Base-by-base conservation (phyloP, 2,113 vertebrate species). In the Daboia siamensis region DNA sequence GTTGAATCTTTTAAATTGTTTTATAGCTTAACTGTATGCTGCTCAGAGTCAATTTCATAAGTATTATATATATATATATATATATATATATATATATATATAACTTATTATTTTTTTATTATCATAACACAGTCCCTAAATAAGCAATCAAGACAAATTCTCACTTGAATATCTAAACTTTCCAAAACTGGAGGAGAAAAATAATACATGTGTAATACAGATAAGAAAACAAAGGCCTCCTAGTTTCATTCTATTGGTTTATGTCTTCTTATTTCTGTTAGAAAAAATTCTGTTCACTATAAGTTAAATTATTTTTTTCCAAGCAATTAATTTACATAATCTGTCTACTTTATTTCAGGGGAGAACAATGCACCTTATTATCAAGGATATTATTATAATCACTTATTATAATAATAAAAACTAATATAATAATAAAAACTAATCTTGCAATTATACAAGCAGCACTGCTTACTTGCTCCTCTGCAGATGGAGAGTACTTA, bases 301-400 rank as follows among this genome's bases (percentile, higher is more conserved):
- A 92, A 57, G 11, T 92, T 93, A 92, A 93, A 87, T 59, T 90
- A 93, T 94, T 87, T 57, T 86, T 5, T 52, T 96, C 91, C 93
- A 94, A 91, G 87, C 93, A 93, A 93, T 4, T 24, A 88, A 55
- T 55, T 91, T 52, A 5, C 86, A 48, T 88, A 93, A 93, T 88
- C 86, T 93, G 21, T 39, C 94, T 46, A 94, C 87, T 1, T 3
- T 0, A 0, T 88, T 91, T 94, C 94, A 90, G 90, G 64, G 91
- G 64, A 89, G 61, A 91, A 91, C 90, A 89, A 87, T 44, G 5
- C 26, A 92, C 88, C 91, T 92, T 55, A 92, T 51, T 94, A 89
- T 87, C 57, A 80, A 54, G 87, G 86, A 44, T n/a, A 92, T 91
- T 93, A 89, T 90, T 95, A 92, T 6, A 90, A 17, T 44, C 93